Evolutionary conservation across 1,140 invertebrate genomes (phyloP), one percentile per base, ranked within the genome.

Genomic region (Gryllus bimaculatus): DNA sequence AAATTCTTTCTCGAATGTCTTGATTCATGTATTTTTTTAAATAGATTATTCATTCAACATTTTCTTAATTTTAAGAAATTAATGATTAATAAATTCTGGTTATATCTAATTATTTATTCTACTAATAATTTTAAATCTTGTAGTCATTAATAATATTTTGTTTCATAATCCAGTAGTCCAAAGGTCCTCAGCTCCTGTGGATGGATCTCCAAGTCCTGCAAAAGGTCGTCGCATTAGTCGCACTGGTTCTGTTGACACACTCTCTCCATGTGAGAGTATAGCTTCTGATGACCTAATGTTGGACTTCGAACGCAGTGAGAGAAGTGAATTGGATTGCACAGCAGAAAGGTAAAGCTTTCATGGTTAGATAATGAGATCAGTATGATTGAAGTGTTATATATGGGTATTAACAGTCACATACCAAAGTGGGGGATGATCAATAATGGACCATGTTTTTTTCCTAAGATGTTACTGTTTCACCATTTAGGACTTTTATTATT

Each of bases 201-300:
- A 85, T 54, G 87, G 85, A 54, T 87, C 86, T 81, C 79, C 81
- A 73, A 88, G 87, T 81, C 79, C 81, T 73, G 79, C 77, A 8
- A 84, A 86, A 75, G 84, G 82, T 13, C 83, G 83, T 78, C 84
- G 85, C 80, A 84, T 89, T 5, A 89, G 89, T 81, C 86, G 91
- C 73, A 89, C 90, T 10, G 89, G 90, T 48, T 93, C 92, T 6
- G 84, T 94, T 74, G 93, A 93, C 80, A 94, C 93, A 0, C 84
- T 95, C 26, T 94, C 93, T 73, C 91, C 92, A 48, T 93, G 91
- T 82, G 91, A 93, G 80, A 93, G 92, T 81, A 91, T 94, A 26
- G 91, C 92, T 47, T 94, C 93, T 2, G 93, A 94, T 83, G 93
- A 94, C 85, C 88, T 94, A 49, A 94, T 95, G 91, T 90, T 94